Evolutionary conservation across 2,888 invertebrate genomes (phyloP).

Genomic region (Synanthedon andrenaeformis): DNA sequence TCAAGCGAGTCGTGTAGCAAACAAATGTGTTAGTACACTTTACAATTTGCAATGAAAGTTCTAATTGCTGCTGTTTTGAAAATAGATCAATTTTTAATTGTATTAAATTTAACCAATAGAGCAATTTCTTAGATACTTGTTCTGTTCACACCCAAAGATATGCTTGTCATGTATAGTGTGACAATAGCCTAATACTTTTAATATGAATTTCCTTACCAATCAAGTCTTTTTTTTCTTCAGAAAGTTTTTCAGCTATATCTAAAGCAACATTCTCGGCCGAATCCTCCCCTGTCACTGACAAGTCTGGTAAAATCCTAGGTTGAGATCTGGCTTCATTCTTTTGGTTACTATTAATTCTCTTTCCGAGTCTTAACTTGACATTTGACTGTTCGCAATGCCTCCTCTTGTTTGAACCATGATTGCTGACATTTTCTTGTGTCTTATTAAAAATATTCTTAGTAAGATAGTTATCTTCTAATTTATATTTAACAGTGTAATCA

Average conservation of each 20-base stretch:
- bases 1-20: no score
- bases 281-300: slow-evolving; percentile 62
- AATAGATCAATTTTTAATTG: no score
- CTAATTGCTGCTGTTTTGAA: no score
- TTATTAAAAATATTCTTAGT: slow-evolving; percentile 46
- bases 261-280: slow-evolving; percentile 72
- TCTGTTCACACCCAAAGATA: no score
- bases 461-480: slow-evolving; percentile 65
- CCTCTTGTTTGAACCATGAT: slow-evolving; percentile 64
- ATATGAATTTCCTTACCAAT: slow-evolving; percentile 66
- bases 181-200: no score
- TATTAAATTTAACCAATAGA: no score
- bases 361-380: slow-evolving; percentile 67
- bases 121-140: no score
- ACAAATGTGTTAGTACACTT: no score
- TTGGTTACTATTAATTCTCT: slow-evolving; percentile 51
- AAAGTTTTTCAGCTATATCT: slow-evolving; percentile 80
- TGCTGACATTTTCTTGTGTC: slow-evolving; percentile 24
- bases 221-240: slow-evolving; percentile 79
- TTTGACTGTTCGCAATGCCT: slow-evolving; percentile 71
- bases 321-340: slow-evolving; percentile 63
- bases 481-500: slow-evolving; percentile 75
- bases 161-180: no score
- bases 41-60: no score
- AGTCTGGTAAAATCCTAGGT: slow-evolving; percentile 70